Base-by-base conservation (phyloP, 2,888 invertebrate species). In the Cylindroiulus punctatus region DNA sequence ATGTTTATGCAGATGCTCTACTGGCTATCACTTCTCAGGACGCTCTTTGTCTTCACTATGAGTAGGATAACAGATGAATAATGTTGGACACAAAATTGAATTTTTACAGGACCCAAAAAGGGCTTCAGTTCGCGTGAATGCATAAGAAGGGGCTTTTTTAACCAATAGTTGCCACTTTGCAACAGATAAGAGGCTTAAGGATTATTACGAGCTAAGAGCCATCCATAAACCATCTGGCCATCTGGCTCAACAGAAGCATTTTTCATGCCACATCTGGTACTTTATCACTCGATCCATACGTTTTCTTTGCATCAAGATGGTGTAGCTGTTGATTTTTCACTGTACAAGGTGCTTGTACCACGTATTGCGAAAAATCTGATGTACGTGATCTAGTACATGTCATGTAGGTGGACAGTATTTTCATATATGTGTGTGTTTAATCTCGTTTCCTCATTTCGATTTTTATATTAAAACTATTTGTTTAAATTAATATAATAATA, bases 131-230 rank as follows among this genome's bases (percentile, higher is more conserved):
- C 65, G 65, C 65, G 7, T 26, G 65, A 65, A 65, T 65, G 65
- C 19, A 65, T 65, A 65, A 65, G 26, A 65, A 22, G 65, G 26
- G 65, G 26, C 65, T 65, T 65, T 65, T 65, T 65, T 65, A 65
- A 65, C 65, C 65, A 26, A 26, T 26, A 26, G 26, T 65, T 26
- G 65, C 65, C 65, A 65, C 65, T 83, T 83, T 83, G 83, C 40
- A 83, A 42, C n/a, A 42, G 40, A 83, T 83, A 83, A 83, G 83
- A 83, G 42, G 83, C 83, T 83, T 83, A 83, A 36, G 83, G 83
- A 42, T 42, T 42, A 83, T 83, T 83, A n/a, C 19, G 40, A n/a
- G n/a, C 40, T 83, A 42, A 83, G 83, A 83, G 83, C 40, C 40
- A 83, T 42, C 83, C 42, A 40, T 42, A 42, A 40, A 40, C 40